Evolutionary conservation across 1,140 invertebrate genomes (phyloP), one percentile per base, ranked within the genome.

Genomic region (Psix sp.): DNA sequence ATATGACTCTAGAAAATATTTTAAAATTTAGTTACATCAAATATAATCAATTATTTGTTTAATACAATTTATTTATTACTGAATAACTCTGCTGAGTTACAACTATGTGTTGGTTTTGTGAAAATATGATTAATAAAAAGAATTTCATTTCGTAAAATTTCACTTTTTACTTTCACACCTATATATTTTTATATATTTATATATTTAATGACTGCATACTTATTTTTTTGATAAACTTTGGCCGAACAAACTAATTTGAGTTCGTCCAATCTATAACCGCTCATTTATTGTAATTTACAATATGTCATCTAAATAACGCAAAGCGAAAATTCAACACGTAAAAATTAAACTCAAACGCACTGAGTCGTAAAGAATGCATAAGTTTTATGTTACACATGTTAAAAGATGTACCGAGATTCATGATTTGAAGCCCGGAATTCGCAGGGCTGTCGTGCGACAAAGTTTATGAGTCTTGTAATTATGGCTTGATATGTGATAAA

Each of bases 401-500:
- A 35, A 46, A 40, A 24, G 52, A 57, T 7, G 56, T 38, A 29
- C 40, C 35, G 57, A 51, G 71, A 74, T 67, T 67, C 60, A 17
- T 43, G 51, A 71, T 72, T 65, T 51, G 54, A 65, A 45, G 54
- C 45, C 36, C 7, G 24, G 51, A 35, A 20, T 56, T 54, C 31
- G 7, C 39, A 13, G 24, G 24, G 38, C 45, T 40, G 59, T 46
- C 60, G 46, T 49, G 29, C 57, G 57, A 68, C 57, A 68, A 39
- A 45, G 24, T 74, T 74, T 70, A 74, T 65, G 63, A n/a, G 21
- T 21, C 57, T 59, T 63, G 67, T 67, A 63, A 76, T 76, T 72
- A 63, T 52, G 26, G 54, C 35, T 39, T 35, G 46, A 51, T 13
- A 45, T 29, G 63, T 42, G 57, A 72, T 67, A 72, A 67, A 72